These are phyloP conservation scores for Tetragonula clypearis DNA, from an alignment of 1,140 invertebrate species.

Conservation along the genomic window DNA sequence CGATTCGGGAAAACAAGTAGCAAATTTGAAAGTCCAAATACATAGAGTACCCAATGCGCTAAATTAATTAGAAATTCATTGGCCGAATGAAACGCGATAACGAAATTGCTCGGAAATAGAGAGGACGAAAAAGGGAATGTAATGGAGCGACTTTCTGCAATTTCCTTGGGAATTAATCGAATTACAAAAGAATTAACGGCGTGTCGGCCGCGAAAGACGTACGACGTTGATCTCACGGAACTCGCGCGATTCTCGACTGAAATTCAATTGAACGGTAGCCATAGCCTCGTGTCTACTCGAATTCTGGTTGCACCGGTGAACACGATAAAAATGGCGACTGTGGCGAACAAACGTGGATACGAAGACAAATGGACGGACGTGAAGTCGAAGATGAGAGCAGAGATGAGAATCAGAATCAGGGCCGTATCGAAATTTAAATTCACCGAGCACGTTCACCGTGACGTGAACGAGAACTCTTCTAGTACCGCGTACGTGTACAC, in stretches of 20 bases:
- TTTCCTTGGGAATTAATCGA: neutral
- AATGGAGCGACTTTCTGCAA: neutral
- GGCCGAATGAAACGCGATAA: neutral
- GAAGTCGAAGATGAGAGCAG: neutral
- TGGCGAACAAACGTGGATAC: neutral
- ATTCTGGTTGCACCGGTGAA: neutral
- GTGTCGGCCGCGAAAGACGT: neutral
- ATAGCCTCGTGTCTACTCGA: neutral
- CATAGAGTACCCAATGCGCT: too few relatives aligned
- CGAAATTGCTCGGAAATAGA: neutral
- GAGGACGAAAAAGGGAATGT: neutral
- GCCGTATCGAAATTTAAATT: constrained; percentile 42
- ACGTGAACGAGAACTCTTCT: neutral
- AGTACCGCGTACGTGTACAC: neutral
- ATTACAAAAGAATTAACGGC: neutral
- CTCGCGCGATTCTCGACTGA: neutral
- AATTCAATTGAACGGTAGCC: constrained; percentile 9
- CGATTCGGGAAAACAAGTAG: neutral
- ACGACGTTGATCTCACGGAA: neutral
- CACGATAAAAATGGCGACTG: constrained; percentile 5
- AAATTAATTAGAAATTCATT: neutral
- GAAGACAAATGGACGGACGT: constrained; percentile 32
- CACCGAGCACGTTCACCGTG: neutral
- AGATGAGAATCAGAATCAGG: constrained; percentile 37
- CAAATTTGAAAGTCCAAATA: neutral